Evolutionary conservation across 2,888 invertebrate species (phyloP).

Genomic region (Dynastes grantii): DNA sequence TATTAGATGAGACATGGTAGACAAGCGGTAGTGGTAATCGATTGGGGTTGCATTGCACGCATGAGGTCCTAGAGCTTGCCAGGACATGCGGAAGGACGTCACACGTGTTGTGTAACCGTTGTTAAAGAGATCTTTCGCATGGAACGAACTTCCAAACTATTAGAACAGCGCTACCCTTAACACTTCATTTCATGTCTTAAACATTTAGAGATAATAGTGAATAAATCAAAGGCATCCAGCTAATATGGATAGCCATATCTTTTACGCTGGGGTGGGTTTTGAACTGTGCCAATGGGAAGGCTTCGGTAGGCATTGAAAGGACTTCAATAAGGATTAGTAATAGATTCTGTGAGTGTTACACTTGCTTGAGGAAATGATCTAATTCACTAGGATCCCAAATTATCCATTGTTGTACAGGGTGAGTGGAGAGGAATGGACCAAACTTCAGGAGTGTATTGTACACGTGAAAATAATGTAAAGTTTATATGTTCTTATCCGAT

Average conservation of each 20-base stretch:
- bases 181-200: conserved; percentile 59
- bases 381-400: not conserved
- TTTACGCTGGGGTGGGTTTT: not conserved
- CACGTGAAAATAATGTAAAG: no score
- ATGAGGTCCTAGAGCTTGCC: conserved; percentile 49
- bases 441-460: no score
- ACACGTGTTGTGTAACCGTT: conserved; percentile 52
- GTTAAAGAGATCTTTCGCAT: conserved; percentile 56
- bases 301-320: not conserved
- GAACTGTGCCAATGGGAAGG: not conserved
- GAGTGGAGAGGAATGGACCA: no score
- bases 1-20: conserved; percentile 53
- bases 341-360: not conserved
- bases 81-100: conserved; percentile 57
- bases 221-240: conserved; percentile 55
- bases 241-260: not conserved
- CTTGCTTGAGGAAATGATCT: not conserved
- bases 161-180: conserved; percentile 52
- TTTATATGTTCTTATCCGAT: no score
- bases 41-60: conserved; percentile 52
- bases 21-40: conserved; percentile 50
- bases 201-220: conserved; percentile 54
- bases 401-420: no score
- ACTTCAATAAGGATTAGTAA: not conserved
- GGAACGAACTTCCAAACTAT: conserved; percentile 57